Percentiles rank a stretch among this genome's conserved stretches.
Evolutionary conservation across 2,888 invertebrate species (phyloP).

Genomic region (Heliothis peltigera): DNA sequence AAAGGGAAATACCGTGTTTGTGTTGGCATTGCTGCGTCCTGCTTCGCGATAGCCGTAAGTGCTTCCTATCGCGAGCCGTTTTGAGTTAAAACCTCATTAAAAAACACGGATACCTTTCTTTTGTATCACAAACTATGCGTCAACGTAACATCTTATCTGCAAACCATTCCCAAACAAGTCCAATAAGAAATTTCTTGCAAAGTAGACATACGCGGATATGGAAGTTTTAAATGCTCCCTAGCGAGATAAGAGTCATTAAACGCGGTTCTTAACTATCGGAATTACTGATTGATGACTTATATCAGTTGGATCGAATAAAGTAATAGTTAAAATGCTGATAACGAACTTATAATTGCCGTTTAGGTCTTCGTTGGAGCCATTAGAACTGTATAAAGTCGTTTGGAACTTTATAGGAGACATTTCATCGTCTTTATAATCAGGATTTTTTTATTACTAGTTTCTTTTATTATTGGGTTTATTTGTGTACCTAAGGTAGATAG

Average conservation of each 20-base stretch:
- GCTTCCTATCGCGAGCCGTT: conserved; percentile 13
- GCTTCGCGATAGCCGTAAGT: conserved; percentile 17
- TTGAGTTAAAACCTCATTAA: conserved; percentile 2
- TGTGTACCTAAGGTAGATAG: conserved; percentile 28
- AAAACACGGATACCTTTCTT: conserved; percentile 8
- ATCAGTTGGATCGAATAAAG: conserved; percentile 51
- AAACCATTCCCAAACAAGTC: conserved; percentile 7
- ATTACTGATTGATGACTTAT: conserved; percentile 41
- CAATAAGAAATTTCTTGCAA: conserved; percentile 11
- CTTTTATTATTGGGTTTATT: conserved; percentile 20
- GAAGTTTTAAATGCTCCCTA: conserved; percentile 27
- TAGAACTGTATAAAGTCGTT: conserved; percentile 48
- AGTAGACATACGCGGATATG: conserved; percentile 1
- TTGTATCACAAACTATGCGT: conserved; percentile 27
- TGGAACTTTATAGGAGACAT: conserved; percentile 13
- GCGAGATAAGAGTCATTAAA: conserved; percentile 45
- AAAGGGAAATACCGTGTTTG: background rate
- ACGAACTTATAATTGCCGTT: conserved; percentile 63
- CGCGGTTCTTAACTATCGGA: conserved; percentile 19
- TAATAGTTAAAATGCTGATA: conserved; percentile 53
- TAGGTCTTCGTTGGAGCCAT: conserved; percentile 47
- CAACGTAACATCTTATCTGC: conserved; percentile 5
- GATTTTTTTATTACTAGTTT: conserved; percentile 12
- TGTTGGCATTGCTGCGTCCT: conserved; percentile 1
- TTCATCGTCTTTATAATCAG: conserved; percentile 37